Base-by-base conservation (phyloP, 2,113 vertebrate genomes). In the Ivindomyrus marchei region DNA sequence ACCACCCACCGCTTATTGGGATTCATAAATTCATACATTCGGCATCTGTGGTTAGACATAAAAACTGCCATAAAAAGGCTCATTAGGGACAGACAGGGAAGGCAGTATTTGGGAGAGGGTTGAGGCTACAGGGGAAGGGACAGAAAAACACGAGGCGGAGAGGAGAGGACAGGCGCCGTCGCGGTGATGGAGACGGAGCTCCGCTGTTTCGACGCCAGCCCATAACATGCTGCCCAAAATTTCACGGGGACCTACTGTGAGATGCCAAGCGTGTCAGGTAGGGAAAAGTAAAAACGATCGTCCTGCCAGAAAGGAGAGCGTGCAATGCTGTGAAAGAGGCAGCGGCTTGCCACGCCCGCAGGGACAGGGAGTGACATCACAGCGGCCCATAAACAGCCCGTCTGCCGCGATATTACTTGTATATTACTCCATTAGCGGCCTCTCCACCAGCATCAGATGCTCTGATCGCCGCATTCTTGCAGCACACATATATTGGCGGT, bases 21-120 rank as follows among this genome's bases (percentile, higher is more conserved):
- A 77, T 87, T 50, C 45, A 24, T 74, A 84, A 62, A 31, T 87
- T 70, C 45, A 36, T 74, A 84, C 56, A 31, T 74, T 87, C 89
- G 46, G 24, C 24, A 66, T 88, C 66, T 53, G 74, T 50, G 56
- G 31, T 80, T 47, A 56, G 46, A 90, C 62, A 70, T 87, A 50
- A n/a, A 46, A 84, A 56, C 46, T 4, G 4, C 11, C 70, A 88
- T 70, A 36, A 50, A 39, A 83, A 24, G 36, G n/a, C 10, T 66
- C 45, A 42, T 58, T 58, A 46, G 24, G 83, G 45, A 36, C 17
- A 53, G 39, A n/a, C 31, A 47, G 10, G 87, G 56, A 45, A 42
- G 80, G 15, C 31, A 24, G n/a, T 3, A 2, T 86, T 89, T 86
- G 36, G 80, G 21, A 45, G 39, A 45, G 45, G 89, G 49, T 19